These are phyloP conservation scores for Phaonia tiefii DNA, from an alignment of 2,888 invertebrate species.

Conservation along the genomic window DNA sequence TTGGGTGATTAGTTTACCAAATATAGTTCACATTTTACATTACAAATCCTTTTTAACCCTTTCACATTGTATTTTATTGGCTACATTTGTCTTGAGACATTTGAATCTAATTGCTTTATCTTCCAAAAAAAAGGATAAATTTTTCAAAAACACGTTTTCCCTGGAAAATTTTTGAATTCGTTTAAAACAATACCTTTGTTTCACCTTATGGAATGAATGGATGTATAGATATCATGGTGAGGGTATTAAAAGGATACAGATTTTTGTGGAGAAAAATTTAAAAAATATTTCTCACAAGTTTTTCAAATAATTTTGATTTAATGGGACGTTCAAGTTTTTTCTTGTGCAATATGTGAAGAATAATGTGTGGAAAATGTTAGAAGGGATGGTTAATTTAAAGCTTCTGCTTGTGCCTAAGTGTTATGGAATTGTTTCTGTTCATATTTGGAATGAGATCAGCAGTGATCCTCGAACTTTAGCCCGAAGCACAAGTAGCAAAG, in stretches of 20 bases:
- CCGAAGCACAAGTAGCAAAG: too few species aligned
- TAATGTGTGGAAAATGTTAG: not conserved
- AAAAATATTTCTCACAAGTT: not conserved
- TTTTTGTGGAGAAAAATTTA: too few species aligned
- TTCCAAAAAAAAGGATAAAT: too few species aligned
- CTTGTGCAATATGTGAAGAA: not conserved
- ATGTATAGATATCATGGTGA: too few species aligned
- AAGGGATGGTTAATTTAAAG: too few species aligned
- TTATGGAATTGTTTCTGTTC: not conserved
- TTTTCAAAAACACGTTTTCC: too few species aligned
- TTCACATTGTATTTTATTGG: not conserved
- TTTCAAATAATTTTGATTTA: not conserved
- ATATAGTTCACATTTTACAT: slow-evolving; percentile 56
- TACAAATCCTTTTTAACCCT: slow-evolving; percentile 29
- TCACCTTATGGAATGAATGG: too few species aligned
- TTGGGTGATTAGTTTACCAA: slow-evolving; percentile 61
- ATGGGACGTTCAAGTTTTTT: not conserved
- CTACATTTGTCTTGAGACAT: not conserved
- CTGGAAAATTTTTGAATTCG: not conserved
- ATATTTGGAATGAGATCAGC: too few species aligned
- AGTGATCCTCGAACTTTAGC: too few species aligned
- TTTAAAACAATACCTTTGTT: too few species aligned
- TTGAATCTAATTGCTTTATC: slow-evolving; percentile 20
- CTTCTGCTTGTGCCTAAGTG: too few species aligned
- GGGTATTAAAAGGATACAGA: too few species aligned